phyloP scores from a whole-genome alignment of 2,888 invertebrate species.

The Leptopilina drosophilae region DNA sequence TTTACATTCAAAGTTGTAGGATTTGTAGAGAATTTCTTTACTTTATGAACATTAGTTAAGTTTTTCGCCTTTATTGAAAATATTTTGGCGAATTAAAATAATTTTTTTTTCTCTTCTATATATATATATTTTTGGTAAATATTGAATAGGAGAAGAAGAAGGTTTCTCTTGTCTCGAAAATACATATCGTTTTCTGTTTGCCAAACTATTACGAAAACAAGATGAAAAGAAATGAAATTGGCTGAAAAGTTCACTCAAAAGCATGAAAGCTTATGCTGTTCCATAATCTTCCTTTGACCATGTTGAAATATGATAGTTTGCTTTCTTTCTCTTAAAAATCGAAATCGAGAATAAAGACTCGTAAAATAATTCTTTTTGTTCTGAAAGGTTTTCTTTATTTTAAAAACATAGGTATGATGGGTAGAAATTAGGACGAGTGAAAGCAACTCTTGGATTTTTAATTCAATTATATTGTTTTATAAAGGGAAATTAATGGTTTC shows the following conservation, averaged over 20 bases:
- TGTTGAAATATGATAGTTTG: constrained; percentile 48
- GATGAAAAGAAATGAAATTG: constrained; percentile 48
- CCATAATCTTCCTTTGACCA: constrained; percentile 57
- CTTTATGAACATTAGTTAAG: no score
- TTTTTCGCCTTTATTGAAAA: no score
- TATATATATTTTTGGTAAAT: neutral
- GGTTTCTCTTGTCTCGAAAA: neutral
- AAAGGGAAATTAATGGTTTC: no score
- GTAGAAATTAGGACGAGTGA: no score
- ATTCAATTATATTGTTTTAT: no score
- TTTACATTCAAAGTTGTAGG: no score
- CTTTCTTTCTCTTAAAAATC: constrained; percentile 46
- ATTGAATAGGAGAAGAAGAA: neutral
- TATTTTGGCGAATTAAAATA: no score
- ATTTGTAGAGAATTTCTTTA: no score
- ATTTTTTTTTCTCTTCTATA: no score
- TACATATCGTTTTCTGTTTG: neutral
- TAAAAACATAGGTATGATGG: no score
- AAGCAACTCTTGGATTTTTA: no score
- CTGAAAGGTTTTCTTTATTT: no score
- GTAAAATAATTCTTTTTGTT: neutral
- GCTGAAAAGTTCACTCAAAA: constrained; percentile 52
- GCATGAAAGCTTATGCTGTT: constrained; percentile 55
- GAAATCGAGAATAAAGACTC: constrained; percentile 38
- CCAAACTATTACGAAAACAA: neutral